phyloP scores from a whole-genome alignment of 2,888 invertebrate species.

The Pycnomerus fuliginosus region DNA sequence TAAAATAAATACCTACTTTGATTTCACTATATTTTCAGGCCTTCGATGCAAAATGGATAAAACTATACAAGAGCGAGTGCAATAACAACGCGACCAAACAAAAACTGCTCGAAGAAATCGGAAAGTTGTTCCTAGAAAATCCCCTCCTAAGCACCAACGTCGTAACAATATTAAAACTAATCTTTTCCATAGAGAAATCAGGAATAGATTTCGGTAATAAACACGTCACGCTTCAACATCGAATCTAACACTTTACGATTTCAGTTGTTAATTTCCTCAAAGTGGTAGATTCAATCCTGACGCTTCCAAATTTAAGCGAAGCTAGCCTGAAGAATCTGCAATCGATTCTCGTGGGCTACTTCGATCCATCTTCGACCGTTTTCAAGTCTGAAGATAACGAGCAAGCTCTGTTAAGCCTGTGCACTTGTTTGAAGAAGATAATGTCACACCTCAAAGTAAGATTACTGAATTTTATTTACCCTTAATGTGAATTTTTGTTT shows the following conservation, averaged over 20 bases:
- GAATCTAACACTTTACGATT: conserved; percentile 14
- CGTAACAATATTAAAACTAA: conserved; percentile 26
- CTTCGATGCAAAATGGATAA: conserved; percentile 26
- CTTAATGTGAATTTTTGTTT: background rate
- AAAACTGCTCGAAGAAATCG: conserved; percentile 29
- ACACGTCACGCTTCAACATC: background rate
- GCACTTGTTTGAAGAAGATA: conserved; percentile 31
- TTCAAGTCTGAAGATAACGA: conserved; percentile 24
- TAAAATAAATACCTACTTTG: conserved; percentile 2
- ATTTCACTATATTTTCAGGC: conserved; percentile 25
- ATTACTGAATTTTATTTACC: too few relatives aligned
- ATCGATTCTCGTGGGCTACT: conserved; percentile 24
- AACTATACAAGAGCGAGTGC: conserved; percentile 23
- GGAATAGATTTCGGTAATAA: conserved; percentile 10
- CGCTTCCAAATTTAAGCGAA: conserved; percentile 24
- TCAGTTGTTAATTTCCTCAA: conserved; percentile 30
- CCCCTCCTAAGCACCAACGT: conserved; percentile 30
- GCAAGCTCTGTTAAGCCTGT: conserved; percentile 28
- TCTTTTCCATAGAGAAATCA: conserved; percentile 8
- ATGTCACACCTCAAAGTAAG: conserved; percentile 29
- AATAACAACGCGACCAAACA: conserved; percentile 27
- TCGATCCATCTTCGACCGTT: conserved; percentile 23
- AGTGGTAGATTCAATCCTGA: conserved; percentile 21
- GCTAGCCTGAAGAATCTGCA: conserved; percentile 27
- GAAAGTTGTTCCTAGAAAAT: conserved; percentile 33